phyloP scores from a whole-genome alignment of 2,113 vertebrate genomes.

The Balaenoptera acutorostrata region DNA sequence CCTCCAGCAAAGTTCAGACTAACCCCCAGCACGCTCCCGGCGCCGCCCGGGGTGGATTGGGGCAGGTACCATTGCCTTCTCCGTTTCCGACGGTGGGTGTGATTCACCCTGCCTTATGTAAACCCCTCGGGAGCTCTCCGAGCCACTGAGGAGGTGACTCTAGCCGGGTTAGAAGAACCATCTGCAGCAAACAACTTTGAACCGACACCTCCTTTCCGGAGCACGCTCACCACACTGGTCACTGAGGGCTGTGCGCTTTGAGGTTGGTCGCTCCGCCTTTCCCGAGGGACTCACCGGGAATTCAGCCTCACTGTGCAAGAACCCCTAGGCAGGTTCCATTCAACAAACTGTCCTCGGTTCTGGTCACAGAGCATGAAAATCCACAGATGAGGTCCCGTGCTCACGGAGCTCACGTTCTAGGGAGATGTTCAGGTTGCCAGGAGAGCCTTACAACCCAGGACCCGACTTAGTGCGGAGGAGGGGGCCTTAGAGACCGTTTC shows the following conservation, averaged over 20 bases:
- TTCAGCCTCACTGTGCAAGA: background rate
- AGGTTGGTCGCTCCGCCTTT: background rate
- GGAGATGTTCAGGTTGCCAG: background rate
- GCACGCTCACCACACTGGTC: background rate
- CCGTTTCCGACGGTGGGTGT: background rate
- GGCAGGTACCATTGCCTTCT: background rate
- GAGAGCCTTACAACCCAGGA: background rate
- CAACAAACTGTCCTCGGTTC: background rate
- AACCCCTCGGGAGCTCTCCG: background rate
- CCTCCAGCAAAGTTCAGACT: background rate
- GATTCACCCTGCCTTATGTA: conserved; percentile 30
- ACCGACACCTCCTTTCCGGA: background rate
- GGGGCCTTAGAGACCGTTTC: background rate
- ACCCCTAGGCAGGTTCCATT: background rate
- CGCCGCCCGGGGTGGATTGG: background rate
- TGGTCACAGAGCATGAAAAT: background rate
- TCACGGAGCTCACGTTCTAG: background rate
- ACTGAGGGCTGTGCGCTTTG: background rate
- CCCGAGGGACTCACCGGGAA: background rate
- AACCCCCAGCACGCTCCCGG: background rate
- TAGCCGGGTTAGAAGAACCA: background rate
- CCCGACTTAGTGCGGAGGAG: background rate
- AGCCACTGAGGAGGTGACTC: background rate
- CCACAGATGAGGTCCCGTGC: background rate
- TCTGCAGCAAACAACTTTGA: conserved; percentile 16